phyloP scores from a whole-genome alignment of 2,888 invertebrate species.

The Aspidapion aeneum region DNA sequence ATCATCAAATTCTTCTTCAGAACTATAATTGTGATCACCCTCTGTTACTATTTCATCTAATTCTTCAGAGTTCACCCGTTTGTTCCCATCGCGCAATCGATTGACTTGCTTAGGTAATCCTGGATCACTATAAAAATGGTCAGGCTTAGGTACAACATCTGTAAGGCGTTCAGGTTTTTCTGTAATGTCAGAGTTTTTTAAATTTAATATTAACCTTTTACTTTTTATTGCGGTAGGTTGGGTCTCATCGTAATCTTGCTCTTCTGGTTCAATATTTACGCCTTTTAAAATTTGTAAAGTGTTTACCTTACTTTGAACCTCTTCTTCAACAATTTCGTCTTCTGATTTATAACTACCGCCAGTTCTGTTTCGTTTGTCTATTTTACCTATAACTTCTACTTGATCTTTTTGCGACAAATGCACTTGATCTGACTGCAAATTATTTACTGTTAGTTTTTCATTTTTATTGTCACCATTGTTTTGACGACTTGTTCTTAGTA shows the following conservation, averaged over 20 bases:
- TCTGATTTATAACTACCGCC: constrained; percentile 20
- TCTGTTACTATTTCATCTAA: constrained; percentile 20
- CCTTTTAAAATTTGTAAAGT: neutral
- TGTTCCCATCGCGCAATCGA: constrained; percentile 29
- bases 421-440: neutral
- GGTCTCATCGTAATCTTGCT: neutral
- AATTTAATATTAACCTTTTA: neutral
- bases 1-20: constrained; percentile 13
- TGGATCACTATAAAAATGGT: constrained; percentile 37
- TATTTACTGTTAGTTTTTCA: neutral
- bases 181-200: constrained; percentile 1
- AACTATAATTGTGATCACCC: constrained; percentile 17
- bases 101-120: constrained; percentile 37
- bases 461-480: neutral
- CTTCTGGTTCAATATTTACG: neutral
- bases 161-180: constrained; percentile 24
- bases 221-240: neutral
- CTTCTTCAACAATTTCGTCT: constrained; percentile 13
- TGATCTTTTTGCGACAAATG: neutral
- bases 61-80: constrained; percentile 13
- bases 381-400: constrained; percentile 7
- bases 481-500: neutral
- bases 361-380: constrained; percentile 17
- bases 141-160: constrained; percentile 38
- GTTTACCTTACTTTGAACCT: neutral